These are phyloP conservation scores for Chloromyia formosa DNA, from an alignment of 2,888 invertebrate genomes.

Conservation along the genomic window DNA sequence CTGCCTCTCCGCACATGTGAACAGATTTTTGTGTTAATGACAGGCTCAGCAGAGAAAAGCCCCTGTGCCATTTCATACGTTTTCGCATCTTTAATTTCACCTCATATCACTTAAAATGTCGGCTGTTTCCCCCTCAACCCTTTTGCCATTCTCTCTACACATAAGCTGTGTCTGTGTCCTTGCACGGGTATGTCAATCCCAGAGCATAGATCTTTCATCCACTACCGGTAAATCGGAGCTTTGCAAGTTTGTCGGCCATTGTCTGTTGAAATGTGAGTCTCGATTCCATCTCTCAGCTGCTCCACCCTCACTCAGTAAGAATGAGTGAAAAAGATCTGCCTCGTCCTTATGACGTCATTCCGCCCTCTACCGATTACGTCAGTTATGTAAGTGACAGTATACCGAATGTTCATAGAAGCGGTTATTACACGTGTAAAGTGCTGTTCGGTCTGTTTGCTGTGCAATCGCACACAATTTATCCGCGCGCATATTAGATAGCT, in stretches of 20 bases:
- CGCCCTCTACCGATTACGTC: slow-evolving; percentile 17
- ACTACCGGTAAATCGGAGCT: neutral
- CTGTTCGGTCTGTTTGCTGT: neutral
- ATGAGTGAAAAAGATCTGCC: neutral
- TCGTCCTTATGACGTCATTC: slow-evolving; percentile 24
- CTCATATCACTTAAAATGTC: too few species aligned
- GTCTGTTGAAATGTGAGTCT: neutral
- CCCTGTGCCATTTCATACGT: neutral
- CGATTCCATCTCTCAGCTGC: neutral
- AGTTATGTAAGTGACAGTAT: slow-evolving; percentile 5
- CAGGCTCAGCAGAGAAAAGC: neutral
- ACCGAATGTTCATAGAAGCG: neutral
- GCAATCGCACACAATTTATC: slow-evolving; percentile 15
- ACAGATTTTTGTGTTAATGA: slow-evolving; percentile 3
- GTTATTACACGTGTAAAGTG: slow-evolving; percentile 29
- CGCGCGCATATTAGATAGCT: slow-evolving; percentile 35
- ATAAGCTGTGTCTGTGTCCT: too few species aligned
- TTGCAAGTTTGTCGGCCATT: slow-evolving; percentile 6
- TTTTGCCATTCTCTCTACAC: too few species aligned
- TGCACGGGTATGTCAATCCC: too few species aligned
- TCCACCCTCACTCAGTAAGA: neutral
- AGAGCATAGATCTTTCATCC: neutral
- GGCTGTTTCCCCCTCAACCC: too few species aligned
- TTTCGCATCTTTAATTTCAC: neutral
- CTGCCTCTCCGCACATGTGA: neutral